Base-by-base conservation (phyloP, 2,797 vertebrate genomes). In the Manis javanica region DNA sequence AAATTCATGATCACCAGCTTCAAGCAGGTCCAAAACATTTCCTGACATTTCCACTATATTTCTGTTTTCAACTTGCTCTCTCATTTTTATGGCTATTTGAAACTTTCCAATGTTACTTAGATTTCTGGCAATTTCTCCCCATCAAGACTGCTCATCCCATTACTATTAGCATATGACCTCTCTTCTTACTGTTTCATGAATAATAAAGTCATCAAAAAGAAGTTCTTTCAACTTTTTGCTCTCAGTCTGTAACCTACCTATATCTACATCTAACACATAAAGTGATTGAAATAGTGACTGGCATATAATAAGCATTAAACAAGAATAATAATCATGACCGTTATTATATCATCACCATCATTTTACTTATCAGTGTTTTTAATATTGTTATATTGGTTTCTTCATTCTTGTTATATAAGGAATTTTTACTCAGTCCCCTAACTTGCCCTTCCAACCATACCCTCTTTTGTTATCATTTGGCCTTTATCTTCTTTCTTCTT, bases 61-160 rank as follows among this genome's bases (percentile, higher is more conserved):
- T 96, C 79, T 69, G 8, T 53, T 91, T 91, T 93, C 19, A 31
- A 51, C 12, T 53, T 42, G 31, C 37, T 64, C 34, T 74, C 11
- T 61, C 31, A 59, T 23, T 92, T 90, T 75, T 87, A 68, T 92
- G 59, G 53, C 49, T 77, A 55, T 83, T 96, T 91, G 26, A 95
- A 46, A 18, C 16, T 94, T 96, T 78, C 13, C 57, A 23, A 79
- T 37, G 29, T 3, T 86, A 9, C 15, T 63, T 51, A 88, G 51
- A 51, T 86, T 72, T 88, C 37, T 96, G 82, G 26, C n/a, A 87
- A 55, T 2, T 26, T 87, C 21, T 31, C 14, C 11, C 23, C 49
- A 24, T 39, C 68, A 72, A 83, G 24, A 8, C 42, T 9, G 57
- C 3, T 87, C 24, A 37, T 53, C 5, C 19, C 3, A 42, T 12